Percentiles rank a stretch among this genome's conserved stretches.
Evolutionary conservation across 2,888 invertebrate species (phyloP).

Genomic region (Coronaproctus castanopsis): DNA sequence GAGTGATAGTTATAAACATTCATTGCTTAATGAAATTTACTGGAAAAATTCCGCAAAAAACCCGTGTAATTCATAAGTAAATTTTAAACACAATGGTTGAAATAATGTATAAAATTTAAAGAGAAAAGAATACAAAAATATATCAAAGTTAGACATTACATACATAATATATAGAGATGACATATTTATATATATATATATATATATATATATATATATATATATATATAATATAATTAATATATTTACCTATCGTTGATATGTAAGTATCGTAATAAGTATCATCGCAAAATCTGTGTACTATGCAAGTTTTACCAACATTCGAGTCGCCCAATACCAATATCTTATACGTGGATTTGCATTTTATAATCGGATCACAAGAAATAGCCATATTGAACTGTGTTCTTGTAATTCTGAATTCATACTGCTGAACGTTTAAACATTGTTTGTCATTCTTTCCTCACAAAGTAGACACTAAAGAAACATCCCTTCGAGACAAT

Average conservation of each 20-base stretch:
- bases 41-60: no score
- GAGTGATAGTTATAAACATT: no score
- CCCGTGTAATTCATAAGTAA: no score
- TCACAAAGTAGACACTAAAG: no score
- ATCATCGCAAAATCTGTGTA: conserved; percentile 74
- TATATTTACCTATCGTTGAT: conserved; percentile 62
- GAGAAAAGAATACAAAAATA: no score
- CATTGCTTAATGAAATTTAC: no score
- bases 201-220: background rate
- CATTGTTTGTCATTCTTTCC: no score
- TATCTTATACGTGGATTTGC: conserved; percentile 69
- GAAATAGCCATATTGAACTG: conserved; percentile 9
- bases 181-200: background rate
- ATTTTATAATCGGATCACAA: conserved; percentile 58
- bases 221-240: background rate
- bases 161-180: background rate
- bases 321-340: conserved; percentile 72
- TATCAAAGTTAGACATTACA: background rate
- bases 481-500: no score
- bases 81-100: no score
- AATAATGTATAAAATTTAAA: no score
- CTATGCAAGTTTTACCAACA: conserved; percentile 76
- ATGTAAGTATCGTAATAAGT: conserved; percentile 77
- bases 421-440: no score
- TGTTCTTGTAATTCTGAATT: no score